These are phyloP conservation scores for Epinotia brunnichana DNA, from an alignment of 2,888 invertebrate genomes.

Conservation along the genomic window DNA sequence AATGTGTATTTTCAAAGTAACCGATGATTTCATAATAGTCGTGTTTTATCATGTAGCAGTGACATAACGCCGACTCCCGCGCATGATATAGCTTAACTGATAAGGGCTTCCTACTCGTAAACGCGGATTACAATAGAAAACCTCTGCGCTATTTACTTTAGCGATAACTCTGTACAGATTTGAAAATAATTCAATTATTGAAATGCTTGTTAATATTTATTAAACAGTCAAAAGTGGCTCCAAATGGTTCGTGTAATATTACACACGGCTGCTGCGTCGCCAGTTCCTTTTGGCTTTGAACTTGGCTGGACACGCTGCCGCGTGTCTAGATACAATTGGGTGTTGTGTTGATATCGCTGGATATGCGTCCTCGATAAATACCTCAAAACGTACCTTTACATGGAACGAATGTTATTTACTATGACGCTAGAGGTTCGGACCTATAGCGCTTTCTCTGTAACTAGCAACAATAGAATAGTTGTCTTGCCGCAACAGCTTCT, in stretches of 20 bases:
- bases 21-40: background rate
- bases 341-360: background rate
- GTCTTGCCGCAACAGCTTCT: too few species aligned
- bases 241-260: too few species aligned
- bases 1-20: background rate
- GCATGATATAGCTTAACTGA: constrained; percentile 34
- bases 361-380: background rate
- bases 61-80: constrained; percentile 23
- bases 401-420: too few species aligned
- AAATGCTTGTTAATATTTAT: background rate
- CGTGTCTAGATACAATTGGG: too few species aligned
- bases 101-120: constrained; percentile 38
- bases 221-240: too few species aligned
- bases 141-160: constrained; percentile 1
- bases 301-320: too few species aligned
- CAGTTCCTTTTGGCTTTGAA: too few species aligned
- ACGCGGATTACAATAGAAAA: constrained; percentile 5
- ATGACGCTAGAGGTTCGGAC: too few species aligned
- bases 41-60: constrained; percentile 2
- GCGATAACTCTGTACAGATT: background rate
- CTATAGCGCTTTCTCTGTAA: too few species aligned
- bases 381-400: too few species aligned
- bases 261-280: too few species aligned
- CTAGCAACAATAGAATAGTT: too few species aligned
- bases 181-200: background rate